Base-by-base conservation (phyloP, 2,797 vertebrate genomes). In the Acipenser transmontanus region DNA sequence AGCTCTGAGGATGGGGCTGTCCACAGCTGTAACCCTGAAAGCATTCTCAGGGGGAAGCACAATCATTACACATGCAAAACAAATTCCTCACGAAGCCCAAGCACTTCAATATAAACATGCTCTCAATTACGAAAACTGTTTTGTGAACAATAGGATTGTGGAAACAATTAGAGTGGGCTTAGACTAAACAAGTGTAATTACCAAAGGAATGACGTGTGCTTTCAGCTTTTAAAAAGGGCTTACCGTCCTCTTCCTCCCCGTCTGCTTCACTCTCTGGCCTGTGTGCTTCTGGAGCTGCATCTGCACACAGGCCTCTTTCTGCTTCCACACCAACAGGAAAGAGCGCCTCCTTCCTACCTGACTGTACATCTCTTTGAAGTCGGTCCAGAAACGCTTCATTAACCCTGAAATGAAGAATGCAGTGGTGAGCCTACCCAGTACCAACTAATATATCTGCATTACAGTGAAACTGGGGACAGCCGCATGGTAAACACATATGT, bases 341-440 rank as follows among this genome's bases (percentile, higher is more conserved):
- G 67, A 49, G 8, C n/a, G 13, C 50, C 47, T 14, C 52, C 66
- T 66, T 69, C 60, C 47, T 12, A 70, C 66, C 50, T 64, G 66
- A 59, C 59, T 67, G 73, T 1, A 52, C 78, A 76, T 51, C 78
- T 60, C 71, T 80, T 80, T 92, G 80, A 4, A 96, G 84, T 70
- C 69, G 82, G 80, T 95, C 91, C 81, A 96, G 81, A 75, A 96
- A 97, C 68, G 81, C 89, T 34, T 79, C 76, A 84, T 95, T 95
- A 76, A 93, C 89, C 77, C 94, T 97, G 84, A 78, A 84, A 20
- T 20, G 12, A 61, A 61, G 11, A 57, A 4, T 57, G 17, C 17
- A 17, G 17, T 17, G 17, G 17, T 17, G 17, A 17, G 17, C 17
- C 1, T 17, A 17, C 17, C 17, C 17, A 17, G 17, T 17, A 17